These are phyloP conservation scores for Craseonycteris thonglongyai DNA, from an alignment of 2,113 vertebrate genomes.

Conservation along the genomic window DNA sequence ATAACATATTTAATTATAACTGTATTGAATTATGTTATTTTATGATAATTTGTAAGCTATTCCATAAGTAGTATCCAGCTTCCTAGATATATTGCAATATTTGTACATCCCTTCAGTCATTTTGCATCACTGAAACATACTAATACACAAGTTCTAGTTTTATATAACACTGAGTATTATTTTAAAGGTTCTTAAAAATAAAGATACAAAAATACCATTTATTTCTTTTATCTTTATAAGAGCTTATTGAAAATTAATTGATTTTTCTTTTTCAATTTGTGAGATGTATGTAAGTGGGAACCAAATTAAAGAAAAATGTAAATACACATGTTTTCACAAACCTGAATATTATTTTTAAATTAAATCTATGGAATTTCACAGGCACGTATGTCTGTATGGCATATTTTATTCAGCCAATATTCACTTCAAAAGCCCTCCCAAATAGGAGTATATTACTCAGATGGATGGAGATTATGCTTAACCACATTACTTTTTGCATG, in stretches of 20 bases:
- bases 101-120: neutral
- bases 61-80: neutral
- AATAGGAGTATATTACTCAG: neutral
- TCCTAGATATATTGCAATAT: neutral
- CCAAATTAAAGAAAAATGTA: neutral
- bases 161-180: no score
- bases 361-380: neutral
- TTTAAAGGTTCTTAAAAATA: neutral
- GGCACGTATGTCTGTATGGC: neutral
- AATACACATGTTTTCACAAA: neutral
- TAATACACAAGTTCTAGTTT: neutral
- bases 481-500: neutral
- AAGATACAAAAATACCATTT: neutral
- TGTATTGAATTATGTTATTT: neutral
- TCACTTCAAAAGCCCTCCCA: neutral
- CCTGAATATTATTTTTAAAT: neutral
- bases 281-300: neutral
- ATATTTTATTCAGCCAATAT: neutral
- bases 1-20: neutral
- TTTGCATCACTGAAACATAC: neutral
- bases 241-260: neutral
- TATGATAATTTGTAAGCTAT: neutral
- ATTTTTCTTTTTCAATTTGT: neutral
- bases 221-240: neutral
- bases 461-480: neutral